Evolutionary conservation across 2,113 vertebrate genomes (phyloP).

Genomic region (Prolemur simus): DNA sequence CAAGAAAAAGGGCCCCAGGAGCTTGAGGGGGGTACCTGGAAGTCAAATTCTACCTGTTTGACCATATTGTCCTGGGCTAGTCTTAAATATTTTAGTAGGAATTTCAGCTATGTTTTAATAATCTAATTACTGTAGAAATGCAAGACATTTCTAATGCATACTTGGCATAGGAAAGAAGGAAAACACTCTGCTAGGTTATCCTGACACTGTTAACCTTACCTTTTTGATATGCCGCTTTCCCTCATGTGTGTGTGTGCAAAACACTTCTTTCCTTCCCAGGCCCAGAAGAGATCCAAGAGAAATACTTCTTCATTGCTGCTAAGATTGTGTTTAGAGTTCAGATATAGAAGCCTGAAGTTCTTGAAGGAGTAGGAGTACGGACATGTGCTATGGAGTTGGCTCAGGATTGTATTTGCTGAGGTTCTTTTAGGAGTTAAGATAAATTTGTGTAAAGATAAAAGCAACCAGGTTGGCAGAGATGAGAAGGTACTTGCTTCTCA

Average conservation of each 20-base stretch:
- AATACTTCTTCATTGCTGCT: background rate
- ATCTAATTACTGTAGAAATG: background rate
- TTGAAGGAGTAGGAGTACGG: background rate
- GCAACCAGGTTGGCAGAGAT: background rate
- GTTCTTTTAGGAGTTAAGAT: conserved; percentile 49
- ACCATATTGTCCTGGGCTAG: background rate
- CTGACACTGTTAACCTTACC: background rate
- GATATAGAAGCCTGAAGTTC: background rate
- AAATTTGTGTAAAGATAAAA: conserved; percentile 39
- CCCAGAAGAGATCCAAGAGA: background rate
- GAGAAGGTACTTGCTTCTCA: conserved; percentile 40
- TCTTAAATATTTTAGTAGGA: background rate
- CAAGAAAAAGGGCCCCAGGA: background rate
- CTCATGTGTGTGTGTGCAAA: background rate
- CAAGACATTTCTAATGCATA: background rate
- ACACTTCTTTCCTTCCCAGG: background rate
- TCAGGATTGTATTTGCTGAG: background rate
- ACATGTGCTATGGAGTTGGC: background rate
- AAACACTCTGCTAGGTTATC: background rate
- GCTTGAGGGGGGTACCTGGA: background rate
- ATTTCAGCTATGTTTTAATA: background rate
- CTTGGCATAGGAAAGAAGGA: background rate
- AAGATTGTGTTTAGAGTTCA: background rate
- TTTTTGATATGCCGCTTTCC: background rate
- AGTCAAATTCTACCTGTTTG: background rate